Conservation (phyloP, 2,113 vertebrate genomes). For the Channa argus region DNA sequence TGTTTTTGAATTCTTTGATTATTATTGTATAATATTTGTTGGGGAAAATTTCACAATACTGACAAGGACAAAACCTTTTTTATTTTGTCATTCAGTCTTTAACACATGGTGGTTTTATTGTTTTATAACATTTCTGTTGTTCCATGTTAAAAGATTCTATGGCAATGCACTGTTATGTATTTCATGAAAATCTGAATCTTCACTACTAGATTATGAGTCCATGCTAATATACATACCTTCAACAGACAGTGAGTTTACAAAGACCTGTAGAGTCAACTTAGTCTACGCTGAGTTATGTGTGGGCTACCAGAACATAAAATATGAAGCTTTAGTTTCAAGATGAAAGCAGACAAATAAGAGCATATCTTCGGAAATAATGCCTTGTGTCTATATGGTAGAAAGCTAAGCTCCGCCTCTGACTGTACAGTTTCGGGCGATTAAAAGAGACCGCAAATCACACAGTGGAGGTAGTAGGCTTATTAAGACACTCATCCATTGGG, state of each 20-base stretch:
- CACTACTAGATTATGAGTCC: background rate
- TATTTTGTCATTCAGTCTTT: background rate
- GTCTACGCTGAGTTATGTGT: no score
- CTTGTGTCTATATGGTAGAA: conserved; percentile 24
- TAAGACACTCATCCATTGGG: background rate
- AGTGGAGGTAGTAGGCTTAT: background rate
- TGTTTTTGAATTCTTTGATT: no score
- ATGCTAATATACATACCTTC: no score
- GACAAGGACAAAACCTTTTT: background rate
- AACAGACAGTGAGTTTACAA: no score
- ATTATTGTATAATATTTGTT: no score
- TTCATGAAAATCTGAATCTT: background rate
- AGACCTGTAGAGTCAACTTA: no score
- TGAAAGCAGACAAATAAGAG: background rate
- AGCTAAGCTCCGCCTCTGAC: conserved; percentile 48
- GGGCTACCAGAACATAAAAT: no score
- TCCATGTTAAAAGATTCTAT: no score
- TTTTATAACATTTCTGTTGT: background rate
- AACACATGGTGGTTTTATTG: no score
- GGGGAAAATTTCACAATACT: no score
- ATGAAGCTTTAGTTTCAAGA: background rate
- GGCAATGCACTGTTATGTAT: background rate
- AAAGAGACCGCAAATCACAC: conserved; percentile 21
- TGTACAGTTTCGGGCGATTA: conserved; percentile 3
- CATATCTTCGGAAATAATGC: background rate